A percentile compares a stretch with the other conserved stretches of the same genome.
Conservation (phyloP, 2,113 vertebrate species). For the Oceanodroma tethys region DNA sequence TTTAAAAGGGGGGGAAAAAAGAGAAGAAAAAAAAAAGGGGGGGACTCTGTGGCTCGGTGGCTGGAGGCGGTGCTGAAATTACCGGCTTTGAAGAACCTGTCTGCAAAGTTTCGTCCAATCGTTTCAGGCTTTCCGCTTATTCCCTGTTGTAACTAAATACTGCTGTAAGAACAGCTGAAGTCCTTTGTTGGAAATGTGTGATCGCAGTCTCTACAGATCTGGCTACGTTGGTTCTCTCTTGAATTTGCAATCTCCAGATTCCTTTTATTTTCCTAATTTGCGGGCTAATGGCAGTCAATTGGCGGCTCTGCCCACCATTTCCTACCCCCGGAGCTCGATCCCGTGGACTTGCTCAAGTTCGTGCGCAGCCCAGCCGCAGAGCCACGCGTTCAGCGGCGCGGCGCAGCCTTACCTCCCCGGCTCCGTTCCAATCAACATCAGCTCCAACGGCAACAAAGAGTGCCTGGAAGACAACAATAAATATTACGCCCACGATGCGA, state of each 20-base stretch:
- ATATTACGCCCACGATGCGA: constrained; percentile 77
- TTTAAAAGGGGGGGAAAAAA: neutral
- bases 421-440: constrained; percentile 74
- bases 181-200: constrained; percentile 94
- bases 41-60: constrained; percentile 29
- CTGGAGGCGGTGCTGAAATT: constrained; percentile 78
- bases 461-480: constrained; percentile 80
- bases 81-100: constrained; percentile 78
- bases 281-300: constrained; percentile 88
- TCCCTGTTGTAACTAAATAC: constrained; percentile 90
- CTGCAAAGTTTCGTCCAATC: constrained; percentile 79
- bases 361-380: constrained; percentile 80
- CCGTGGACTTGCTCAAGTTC: constrained; percentile 87
- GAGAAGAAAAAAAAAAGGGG: neutral
- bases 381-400: constrained; percentile 80
- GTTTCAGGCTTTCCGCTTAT: constrained; percentile 79
- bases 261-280: constrained; percentile 90
- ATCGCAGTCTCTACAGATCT: constrained; percentile 91
- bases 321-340: constrained; percentile 86
- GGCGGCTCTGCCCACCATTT: constrained; percentile 85
- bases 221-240: constrained; percentile 91
- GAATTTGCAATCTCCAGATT: constrained; percentile 88
- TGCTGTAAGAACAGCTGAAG: constrained; percentile 78
- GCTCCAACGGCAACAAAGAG: constrained; percentile 79
- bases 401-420: constrained; percentile 83